A percentile compares a stretch with the other conserved stretches of the same genome.
Evolutionary conservation across 2,888 invertebrate species (phyloP).

Genomic region (Dione vanillae): DNA sequence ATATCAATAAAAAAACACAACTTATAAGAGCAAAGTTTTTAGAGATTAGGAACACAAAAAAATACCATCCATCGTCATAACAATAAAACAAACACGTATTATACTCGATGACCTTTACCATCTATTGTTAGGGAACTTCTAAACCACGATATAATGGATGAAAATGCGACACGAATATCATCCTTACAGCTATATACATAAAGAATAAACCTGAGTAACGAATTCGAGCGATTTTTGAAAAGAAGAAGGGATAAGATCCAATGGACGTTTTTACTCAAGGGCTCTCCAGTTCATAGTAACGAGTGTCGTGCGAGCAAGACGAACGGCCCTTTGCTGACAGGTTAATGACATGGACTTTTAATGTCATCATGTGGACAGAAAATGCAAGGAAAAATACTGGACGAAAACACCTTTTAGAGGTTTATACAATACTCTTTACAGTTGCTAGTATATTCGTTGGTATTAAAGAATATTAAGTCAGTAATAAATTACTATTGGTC

Average conservation of each 20-base stretch:
- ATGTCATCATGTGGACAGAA: constrained; percentile 20
- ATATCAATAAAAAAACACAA: background rate
- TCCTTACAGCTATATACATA: constrained; percentile 20
- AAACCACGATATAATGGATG: constrained; percentile 42
- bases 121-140: constrained; percentile 43
- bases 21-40: background rate
- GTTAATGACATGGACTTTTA: constrained; percentile 45
- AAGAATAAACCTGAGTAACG: constrained; percentile 19
- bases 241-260: constrained; percentile 47
- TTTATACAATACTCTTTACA: too few species aligned
- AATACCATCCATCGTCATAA: constrained; percentile 12
- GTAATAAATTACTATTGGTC: background rate
- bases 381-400: constrained; percentile 9
- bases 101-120: constrained; percentile 37
- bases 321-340: constrained; percentile 40
- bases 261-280: constrained; percentile 52
- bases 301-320: constrained; percentile 40
- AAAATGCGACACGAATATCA: constrained; percentile 13
- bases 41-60: background rate
- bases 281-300: constrained; percentile 50
- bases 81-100: constrained; percentile 32
- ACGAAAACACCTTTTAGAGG: background rate
- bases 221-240: constrained; percentile 23
- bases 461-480: too few species aligned
- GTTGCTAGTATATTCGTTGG: too few species aligned